phyloP scores from a whole-genome alignment of 2,888 invertebrate genomes.

The Rotaria magnacalcarata region DNA sequence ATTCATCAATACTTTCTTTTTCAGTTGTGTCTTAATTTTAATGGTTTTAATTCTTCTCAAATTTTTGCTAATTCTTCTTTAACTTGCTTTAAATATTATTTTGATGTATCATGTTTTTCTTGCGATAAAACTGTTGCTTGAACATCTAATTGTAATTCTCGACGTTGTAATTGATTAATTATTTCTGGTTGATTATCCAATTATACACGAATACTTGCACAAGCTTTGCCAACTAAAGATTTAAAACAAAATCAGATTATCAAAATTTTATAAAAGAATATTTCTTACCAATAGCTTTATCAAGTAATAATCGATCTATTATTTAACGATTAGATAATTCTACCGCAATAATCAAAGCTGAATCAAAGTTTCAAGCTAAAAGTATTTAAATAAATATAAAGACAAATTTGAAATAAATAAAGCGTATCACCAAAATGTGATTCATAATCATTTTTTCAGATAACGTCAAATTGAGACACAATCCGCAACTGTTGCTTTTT shows the following conservation, averaged over 20 bases:
- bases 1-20: slow-evolving; percentile 33
- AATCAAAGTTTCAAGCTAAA: slow-evolving; percentile 47
- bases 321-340: slow-evolving; percentile 49
- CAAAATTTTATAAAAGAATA: too few relatives aligned
- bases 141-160: slow-evolving; percentile 33
- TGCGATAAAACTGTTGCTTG: slow-evolving; percentile 17
- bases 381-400: neutral
- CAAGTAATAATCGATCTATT: slow-evolving; percentile 49
- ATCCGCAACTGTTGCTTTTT: slow-evolving; percentile 46
- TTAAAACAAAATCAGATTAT: neutral
- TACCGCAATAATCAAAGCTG: slow-evolving; percentile 48
- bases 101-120: slow-evolving; percentile 31
- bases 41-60: slow-evolving; percentile 29
- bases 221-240: slow-evolving; percentile 51
- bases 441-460: slow-evolving; percentile 45
- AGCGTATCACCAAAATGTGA: slow-evolving; percentile 37
- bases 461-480: slow-evolving; percentile 48
- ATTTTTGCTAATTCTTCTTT: slow-evolving; percentile 28
- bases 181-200: slow-evolving; percentile 23
- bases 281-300: slow-evolving; percentile 50
- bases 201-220: slow-evolving; percentile 32
- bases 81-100: slow-evolving; percentile 32
- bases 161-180: slow-evolving; percentile 30
- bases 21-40: slow-evolving; percentile 21
- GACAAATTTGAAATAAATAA: too few relatives aligned